phyloP scores from a whole-genome alignment of 2,797 vertebrate species.

The Alcedo quadribrachys region DNA sequence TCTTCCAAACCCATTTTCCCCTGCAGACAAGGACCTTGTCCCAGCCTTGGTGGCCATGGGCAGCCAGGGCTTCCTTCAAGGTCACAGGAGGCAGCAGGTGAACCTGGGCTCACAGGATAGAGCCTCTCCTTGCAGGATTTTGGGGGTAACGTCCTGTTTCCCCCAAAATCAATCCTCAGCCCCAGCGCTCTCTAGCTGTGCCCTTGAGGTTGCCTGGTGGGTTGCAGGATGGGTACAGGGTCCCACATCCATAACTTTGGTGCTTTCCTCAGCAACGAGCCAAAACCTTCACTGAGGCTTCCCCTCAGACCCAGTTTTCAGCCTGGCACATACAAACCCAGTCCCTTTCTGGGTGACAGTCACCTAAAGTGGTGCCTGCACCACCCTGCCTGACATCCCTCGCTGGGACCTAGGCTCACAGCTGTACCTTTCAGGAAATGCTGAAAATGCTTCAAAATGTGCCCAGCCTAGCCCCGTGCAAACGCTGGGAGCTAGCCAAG shows the following conservation, averaged over 20 bases:
- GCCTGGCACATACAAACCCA: neutral
- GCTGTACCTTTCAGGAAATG: constrained; percentile 23
- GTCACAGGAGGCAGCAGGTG: neutral
- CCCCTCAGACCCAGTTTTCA: accelerated
- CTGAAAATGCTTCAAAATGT: neutral
- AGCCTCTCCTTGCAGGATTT: neutral
- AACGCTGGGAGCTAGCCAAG: constrained; percentile 6
- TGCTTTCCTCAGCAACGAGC: neutral
- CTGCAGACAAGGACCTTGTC: neutral
- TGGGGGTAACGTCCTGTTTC: no score
- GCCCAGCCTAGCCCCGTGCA: neutral
- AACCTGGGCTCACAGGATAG: neutral
- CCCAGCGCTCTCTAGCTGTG: neutral
- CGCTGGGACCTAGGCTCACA: accelerated
- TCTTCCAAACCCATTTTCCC: neutral
- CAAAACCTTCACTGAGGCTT: neutral
- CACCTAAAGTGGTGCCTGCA: neutral
- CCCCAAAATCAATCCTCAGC: no score
- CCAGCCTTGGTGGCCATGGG: accelerated
- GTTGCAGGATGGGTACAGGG: neutral
- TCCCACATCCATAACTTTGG: neutral
- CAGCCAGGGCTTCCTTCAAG: neutral
- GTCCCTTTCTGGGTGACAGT: neutral
- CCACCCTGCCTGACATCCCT: neutral
- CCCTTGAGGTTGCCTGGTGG: accelerated